A percentile compares a stretch with the other conserved stretches of the same genome.
Conservation (phyloP, 2,797 vertebrate species). For the Anas capensis region DNA sequence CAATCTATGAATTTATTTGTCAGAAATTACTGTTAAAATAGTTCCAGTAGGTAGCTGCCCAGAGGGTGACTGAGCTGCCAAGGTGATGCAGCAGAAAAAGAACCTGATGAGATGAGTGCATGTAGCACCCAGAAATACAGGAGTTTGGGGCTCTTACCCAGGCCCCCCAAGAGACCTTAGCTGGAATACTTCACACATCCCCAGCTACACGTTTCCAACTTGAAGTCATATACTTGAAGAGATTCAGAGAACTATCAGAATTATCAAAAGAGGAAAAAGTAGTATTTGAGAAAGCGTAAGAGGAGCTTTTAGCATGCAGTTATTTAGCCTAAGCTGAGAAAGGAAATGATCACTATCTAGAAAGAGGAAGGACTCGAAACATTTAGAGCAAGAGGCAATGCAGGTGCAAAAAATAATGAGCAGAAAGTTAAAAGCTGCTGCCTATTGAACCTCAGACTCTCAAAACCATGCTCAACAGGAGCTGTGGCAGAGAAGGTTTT, state of each 20-base stretch:
- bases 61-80: not conserved
- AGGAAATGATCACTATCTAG: not conserved
- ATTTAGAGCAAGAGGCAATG: not conserved
- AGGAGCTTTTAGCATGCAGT: not conserved
- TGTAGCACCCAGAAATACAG: not conserved
- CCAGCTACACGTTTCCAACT: not conserved
- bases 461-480: not conserved
- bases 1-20: not conserved
- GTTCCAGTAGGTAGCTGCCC: not conserved
- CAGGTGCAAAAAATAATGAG: conserved; percentile 21
- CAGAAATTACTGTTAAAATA: not conserved
- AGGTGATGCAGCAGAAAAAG: conserved; percentile 1
- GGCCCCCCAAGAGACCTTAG: not conserved
- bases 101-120: not conserved
- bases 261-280: not conserved
- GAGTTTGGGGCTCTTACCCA: not conserved
- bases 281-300: not conserved
- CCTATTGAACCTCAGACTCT: not conserved
- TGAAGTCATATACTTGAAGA: not conserved
- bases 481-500: not conserved
- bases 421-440: not conserved
- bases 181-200: not conserved
- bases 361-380: not conserved
- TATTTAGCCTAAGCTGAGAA: not conserved
- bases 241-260: not conserved